Evolutionary conservation across 2,888 invertebrate species (phyloP), one percentile per base, ranked within the genome.

Genomic region (Drosophila anceps): DNA sequence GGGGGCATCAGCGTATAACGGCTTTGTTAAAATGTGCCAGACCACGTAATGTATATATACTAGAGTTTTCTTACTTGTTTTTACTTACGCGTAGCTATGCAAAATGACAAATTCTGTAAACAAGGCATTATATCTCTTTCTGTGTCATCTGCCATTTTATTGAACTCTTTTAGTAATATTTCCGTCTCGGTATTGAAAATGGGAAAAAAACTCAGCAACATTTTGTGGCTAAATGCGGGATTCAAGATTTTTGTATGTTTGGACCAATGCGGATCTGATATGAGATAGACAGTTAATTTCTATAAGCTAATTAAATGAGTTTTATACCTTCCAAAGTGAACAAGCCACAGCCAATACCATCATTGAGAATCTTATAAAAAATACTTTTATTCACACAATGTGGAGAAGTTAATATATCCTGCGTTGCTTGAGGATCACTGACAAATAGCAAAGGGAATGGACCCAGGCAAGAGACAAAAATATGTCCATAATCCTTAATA

Each of bases 221-320:
- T 82, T 50, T 84, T 88, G 15, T 90, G 85, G 8, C 73, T 79
- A 53, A 92, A 92, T 7, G 90, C 88, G 0, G 92, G 87, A 73
- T 90, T 91, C 3, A 92, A 62, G 2, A 82, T 71, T 59, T 84
- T 91, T 24, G 90, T 80, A 66, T 90, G 91, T 13, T 69, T 46
- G 61, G 68, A 90, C 92, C 92, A 92, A 31, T 60, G 29, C 0
- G 91, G 88, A 46, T 87, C 91, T 64, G 12, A n/a, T 20, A 8
- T 44, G 1, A 10, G n/a, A 1, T 4, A 18, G 15, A 29, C 12
- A 33, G 24, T 39, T 20, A 24, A 7, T 27, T 29, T 0, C 24
- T 39, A 33, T 44, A 2, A 46, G 24, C 0, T 71, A 90, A 12
- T 43, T 18, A 13, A 24, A 8, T 3, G 1, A n/a, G 15, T 1